Percentiles rank a stretch among this genome's conserved stretches.
These are phyloP conservation scores for Antheraea assamensis DNA, from an alignment of 2,888 invertebrate species.

Conservation along the genomic window DNA sequence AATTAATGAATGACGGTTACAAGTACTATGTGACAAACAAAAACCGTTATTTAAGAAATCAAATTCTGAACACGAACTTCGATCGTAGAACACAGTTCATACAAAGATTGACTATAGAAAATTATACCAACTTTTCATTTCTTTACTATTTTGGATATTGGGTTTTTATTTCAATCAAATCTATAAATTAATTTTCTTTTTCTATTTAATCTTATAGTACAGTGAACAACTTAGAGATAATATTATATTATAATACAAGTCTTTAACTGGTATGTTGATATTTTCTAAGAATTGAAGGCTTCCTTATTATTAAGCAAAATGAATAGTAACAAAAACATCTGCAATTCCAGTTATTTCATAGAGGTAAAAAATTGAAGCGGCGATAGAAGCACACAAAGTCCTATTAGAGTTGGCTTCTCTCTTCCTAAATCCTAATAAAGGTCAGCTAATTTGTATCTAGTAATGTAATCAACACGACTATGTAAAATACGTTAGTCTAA, in stretches of 20 bases:
- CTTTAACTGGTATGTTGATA: background rate
- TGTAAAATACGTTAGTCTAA: slow-evolving; percentile 7
- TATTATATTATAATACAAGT: background rate
- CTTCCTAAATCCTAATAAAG: background rate
- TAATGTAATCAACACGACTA: background rate
- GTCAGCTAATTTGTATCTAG: background rate
- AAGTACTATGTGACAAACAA: background rate
- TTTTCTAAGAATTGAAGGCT: background rate
- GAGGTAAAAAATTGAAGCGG: background rate
- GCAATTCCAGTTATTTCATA: background rate
- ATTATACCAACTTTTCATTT: no score
- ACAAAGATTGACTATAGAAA: no score
- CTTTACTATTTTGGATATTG: no score
- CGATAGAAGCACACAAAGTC: background rate
- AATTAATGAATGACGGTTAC: background rate
- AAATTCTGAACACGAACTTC: no score
- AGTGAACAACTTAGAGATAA: background rate
- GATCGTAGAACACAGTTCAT: no score
- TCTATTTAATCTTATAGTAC: background rate
- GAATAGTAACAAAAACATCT: background rate
- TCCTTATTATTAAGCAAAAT: background rate
- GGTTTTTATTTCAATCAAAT: no score
- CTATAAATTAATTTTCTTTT: no score
- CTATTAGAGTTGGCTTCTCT: background rate
- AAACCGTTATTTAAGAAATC: no score